phyloP scores from a whole-genome alignment of 2,888 invertebrate species.

The Zaprionus lineosus region DNA sequence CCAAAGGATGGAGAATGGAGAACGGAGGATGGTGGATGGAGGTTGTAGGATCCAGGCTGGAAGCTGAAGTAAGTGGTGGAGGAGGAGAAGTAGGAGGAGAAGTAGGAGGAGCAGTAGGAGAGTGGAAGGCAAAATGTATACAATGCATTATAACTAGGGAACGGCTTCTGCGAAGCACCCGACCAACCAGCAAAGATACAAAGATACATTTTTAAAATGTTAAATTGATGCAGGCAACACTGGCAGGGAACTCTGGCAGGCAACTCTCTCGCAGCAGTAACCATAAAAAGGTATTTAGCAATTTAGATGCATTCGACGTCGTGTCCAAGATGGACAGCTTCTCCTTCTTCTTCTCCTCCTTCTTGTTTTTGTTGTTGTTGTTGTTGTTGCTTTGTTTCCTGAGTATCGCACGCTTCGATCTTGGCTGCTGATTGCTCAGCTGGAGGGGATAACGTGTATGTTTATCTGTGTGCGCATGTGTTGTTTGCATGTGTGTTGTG shows the following conservation, averaged over 20 bases:
- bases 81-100: no score
- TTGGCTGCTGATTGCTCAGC: constrained; percentile 66
- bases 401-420: constrained; percentile 75
- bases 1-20: no score
- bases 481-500: no score
- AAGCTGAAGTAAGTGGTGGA: no score
- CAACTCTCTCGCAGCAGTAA: constrained; percentile 47
- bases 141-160: constrained; percentile 40
- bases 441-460: constrained; percentile 55
- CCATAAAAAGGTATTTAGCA: constrained; percentile 78
- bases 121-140: constrained; percentile 35
- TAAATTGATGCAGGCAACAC: constrained; percentile 66
- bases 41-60: no score
- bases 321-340: constrained; percentile 54
- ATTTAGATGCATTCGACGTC: constrained; percentile 78
- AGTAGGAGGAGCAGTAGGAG: no score
- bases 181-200: constrained; percentile 55
- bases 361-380: constrained; percentile 8
- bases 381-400: constrained; percentile 29
- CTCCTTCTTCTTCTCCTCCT: constrained; percentile 21
- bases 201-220: constrained; percentile 77
- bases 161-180: constrained; percentile 67
- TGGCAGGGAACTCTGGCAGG: constrained; percentile 16
- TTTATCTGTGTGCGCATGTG: neutral
- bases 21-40: no score